These are phyloP conservation scores for Nasalis larvatus DNA, from an alignment of 2,113 vertebrate species.

Conservation along the genomic window DNA sequence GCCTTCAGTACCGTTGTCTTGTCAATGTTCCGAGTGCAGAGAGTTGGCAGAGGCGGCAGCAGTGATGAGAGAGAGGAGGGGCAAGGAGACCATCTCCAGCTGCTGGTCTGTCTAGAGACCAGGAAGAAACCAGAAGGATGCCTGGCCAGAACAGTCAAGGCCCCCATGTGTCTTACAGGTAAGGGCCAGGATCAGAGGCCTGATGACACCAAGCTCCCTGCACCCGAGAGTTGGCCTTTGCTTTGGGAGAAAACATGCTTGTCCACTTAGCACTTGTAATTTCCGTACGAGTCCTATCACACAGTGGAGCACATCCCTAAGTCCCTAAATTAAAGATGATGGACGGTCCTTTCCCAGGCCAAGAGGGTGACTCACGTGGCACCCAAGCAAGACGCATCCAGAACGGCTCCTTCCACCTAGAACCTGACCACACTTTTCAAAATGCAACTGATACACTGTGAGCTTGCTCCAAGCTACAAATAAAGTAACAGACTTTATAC, in stretches of 20 bases:
- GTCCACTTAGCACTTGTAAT: fast-evolving
- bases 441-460: fast-evolving
- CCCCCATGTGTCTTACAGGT: fast-evolving
- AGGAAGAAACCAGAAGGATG: neutral
- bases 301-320: fast-evolving
- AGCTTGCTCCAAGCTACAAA: neutral
- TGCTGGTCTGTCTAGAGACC: neutral
- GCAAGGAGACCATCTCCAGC: neutral
- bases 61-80: neutral
- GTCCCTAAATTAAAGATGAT: neutral
- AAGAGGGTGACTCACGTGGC: fast-evolving
- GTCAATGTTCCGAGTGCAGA: neutral
- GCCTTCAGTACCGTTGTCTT: neutral
- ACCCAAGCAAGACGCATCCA: fast-evolving
- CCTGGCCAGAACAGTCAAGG: neutral
- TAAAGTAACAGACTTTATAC: constrained; percentile 65
- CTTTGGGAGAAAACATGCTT: neutral
- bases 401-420: no score
- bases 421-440: neutral
- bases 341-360: neutral
- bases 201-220: neutral
- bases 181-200: neutral
- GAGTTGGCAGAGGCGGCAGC: no score
- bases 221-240: no score
- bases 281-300: no score